Conservation (phyloP, 2,113 vertebrate species). For the Hiodon alosoides region DNA sequence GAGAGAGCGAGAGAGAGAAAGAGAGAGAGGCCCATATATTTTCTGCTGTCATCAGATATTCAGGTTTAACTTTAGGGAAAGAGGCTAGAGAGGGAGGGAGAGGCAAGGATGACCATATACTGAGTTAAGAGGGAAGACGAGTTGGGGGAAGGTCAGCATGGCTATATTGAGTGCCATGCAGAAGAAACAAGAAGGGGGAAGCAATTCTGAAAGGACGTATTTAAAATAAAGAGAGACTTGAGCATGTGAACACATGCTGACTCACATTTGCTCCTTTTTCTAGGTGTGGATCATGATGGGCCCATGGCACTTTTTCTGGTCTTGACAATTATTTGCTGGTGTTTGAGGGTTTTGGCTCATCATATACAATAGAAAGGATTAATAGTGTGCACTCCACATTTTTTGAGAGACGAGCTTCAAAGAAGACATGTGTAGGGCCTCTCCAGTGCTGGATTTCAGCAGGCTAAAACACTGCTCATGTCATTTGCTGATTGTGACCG, state of each 20-base stretch:
- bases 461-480: too few relatives aligned
- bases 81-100: constrained; percentile 21
- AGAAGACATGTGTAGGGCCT: too few relatives aligned
- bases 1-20: constrained; percentile 19
- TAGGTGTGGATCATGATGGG: too few relatives aligned
- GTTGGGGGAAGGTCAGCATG: constrained; percentile 7
- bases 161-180: constrained; percentile 29
- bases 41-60: constrained; percentile 51
- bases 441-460: too few relatives aligned
- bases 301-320: too few relatives aligned
- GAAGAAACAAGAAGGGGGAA: constrained; percentile 6
- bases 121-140: constrained; percentile 26
- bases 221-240: neutral
- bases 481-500: too few relatives aligned
- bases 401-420: too few relatives aligned
- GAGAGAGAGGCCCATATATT: constrained; percentile 32
- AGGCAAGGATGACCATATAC: constrained; percentile 42
- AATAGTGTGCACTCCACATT: too few relatives aligned
- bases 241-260: neutral
- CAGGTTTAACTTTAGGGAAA: constrained; percentile 56
- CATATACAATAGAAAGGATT: too few relatives aligned
- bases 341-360: too few relatives aligned
- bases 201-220: constrained; percentile 12
- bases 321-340: too few relatives aligned
- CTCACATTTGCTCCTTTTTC: too few relatives aligned